A percentile compares a stretch with the other conserved stretches of the same genome.
phyloP scores from a whole-genome alignment of 2,797 vertebrate genomes.

The Acrossocheilus wenchowensis region DNA sequence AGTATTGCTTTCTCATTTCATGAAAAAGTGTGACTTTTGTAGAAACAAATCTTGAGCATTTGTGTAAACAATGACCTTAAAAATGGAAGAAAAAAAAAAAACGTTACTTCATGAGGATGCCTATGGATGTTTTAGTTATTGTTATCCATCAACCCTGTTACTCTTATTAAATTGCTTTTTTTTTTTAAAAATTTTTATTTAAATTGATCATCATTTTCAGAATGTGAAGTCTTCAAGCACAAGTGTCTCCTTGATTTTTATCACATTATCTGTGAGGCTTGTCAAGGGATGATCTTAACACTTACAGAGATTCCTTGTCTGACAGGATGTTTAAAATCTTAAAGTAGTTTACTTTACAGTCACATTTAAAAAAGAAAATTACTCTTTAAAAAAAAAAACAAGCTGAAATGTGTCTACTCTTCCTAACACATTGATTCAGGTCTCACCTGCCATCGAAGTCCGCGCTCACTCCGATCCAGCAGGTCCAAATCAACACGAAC shows the following conservation, averaged over 20 bases:
- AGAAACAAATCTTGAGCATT: background rate
- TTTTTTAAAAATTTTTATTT: too few relatives aligned
- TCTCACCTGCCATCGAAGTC: slow-evolving; percentile 93
- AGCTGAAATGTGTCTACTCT: background rate
- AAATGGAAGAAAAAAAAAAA: background rate
- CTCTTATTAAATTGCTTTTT: background rate
- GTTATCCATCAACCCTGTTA: background rate
- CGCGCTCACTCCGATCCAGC: slow-evolving; percentile 78
- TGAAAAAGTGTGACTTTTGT: background rate
- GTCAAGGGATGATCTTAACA: background rate
- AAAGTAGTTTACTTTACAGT: background rate
- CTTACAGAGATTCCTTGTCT: background rate
- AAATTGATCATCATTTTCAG: background rate
- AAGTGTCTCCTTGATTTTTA: background rate
- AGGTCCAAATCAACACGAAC: slow-evolving; percentile 77
- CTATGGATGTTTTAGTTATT: background rate
- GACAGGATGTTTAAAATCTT: background rate
- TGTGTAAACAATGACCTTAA: background rate
- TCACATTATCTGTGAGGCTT: background rate
- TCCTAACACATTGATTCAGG: background rate
- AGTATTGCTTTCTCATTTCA: background rate
- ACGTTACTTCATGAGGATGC: background rate
- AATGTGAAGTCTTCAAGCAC: background rate
- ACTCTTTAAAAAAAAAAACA: background rate
- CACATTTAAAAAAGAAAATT: background rate